Evolutionary conservation across 1,140 invertebrate genomes (phyloP), one percentile per base, ranked within the genome.

Genomic region (Dendroctonus valens): DNA sequence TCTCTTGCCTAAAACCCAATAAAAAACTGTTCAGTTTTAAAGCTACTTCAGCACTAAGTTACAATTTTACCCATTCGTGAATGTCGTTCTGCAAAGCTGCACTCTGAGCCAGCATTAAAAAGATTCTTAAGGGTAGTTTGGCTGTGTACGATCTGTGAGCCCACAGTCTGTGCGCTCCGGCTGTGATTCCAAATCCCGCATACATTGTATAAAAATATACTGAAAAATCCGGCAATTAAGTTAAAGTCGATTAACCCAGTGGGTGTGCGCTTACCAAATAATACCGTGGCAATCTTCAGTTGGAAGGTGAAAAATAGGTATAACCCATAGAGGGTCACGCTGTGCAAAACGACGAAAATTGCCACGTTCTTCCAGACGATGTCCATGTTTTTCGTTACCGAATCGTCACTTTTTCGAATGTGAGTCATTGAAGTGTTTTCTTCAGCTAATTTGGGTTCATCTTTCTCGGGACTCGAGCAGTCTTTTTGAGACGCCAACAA

Each of bases 101-200:
- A 0, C 90, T 91, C 73, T 97, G 90, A 54, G 87, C 81, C 9
- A 92, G 49, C 68, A 88, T 87, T 2, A 97, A 78, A 44, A 94
- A 74, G 0, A 93, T 14, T 54, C 91, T 83, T 59, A 96, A 76
- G 0, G 90, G 93, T 81, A 89, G 85, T 68, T 85, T 87, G 0
- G 94, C 95, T 80, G 94, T 94, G 78, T 95, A 97, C 2, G 91
- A 81, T 69, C 87, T 83, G 78, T 97, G 95, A 0, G 91, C 84
- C 93, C 93, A 97, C 7, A 96, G 80, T 63, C 94, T 81, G 74
- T 97, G 94, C 4, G 91, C 91, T 7, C 95, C 94, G 0, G 91
- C 94, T 8, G 94, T 96, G 15, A 96, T 84, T 0, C 91, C 90
- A 59, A 91, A 68, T 1, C 53, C 63, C 8, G 42, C 54, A 41